Conservation (phyloP, 2,888 invertebrate genomes). For the Elysia crispata region DNA sequence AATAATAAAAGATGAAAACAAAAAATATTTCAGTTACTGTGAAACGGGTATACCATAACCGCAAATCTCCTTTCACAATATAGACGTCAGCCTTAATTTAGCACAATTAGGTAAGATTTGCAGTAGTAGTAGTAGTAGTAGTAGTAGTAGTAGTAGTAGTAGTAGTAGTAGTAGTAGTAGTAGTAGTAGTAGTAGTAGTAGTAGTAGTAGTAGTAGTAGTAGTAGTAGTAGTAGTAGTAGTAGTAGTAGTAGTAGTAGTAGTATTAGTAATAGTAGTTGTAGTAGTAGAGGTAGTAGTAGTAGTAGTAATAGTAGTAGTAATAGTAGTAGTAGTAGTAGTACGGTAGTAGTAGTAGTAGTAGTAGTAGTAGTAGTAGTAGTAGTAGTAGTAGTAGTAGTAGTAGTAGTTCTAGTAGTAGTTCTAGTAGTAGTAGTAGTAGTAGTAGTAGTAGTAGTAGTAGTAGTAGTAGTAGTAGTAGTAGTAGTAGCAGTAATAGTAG, state of each 20-base stretch:
- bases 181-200: slow-evolving; percentile 27
- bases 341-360: background rate
- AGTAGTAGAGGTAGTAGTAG: slow-evolving; percentile 25
- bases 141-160: slow-evolving; percentile 33
- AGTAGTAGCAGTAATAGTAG: too few relatives aligned
- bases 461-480: too few relatives aligned
- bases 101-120: too few relatives aligned
- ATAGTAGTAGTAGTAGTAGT: background rate
- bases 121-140: slow-evolving; percentile 14
- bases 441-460: too few relatives aligned
- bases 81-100: too few relatives aligned
- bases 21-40: too few relatives aligned
- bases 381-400: too few relatives aligned
- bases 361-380: background rate
- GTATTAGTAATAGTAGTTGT: slow-evolving; percentile 16
- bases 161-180: slow-evolving; percentile 36
- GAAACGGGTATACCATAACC: too few relatives aligned
- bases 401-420: too few relatives aligned
- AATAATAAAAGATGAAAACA: too few relatives aligned
- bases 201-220: slow-evolving; percentile 21
- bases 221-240: slow-evolving; percentile 32
- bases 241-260: slow-evolving; percentile 26
- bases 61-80: too few relatives aligned
- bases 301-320: background rate
- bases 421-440: too few relatives aligned